Conservation (phyloP, 2,113 vertebrate species). For the Ranitomeya variabilis region DNA sequence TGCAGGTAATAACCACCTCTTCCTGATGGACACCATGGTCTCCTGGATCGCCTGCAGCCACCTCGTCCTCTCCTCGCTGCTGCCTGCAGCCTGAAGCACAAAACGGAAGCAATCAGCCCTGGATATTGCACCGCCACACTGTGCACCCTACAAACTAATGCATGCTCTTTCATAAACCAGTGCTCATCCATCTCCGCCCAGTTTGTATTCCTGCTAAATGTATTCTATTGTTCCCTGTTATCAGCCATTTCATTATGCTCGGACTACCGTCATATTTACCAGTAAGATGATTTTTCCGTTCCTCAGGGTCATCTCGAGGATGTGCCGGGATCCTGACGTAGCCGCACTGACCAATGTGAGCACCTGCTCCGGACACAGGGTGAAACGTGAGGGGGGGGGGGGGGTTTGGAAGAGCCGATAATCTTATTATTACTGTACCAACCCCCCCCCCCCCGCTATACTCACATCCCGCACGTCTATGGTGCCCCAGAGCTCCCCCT, state of each 20-base stretch:
- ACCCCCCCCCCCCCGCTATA: neutral
- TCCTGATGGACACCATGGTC: conserved; percentile 12
- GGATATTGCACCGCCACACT: too few species aligned
- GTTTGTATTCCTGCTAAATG: neutral
- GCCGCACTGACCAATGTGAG: neutral
- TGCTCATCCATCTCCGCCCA: too few species aligned
- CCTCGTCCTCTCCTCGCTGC: conserved; percentile 2
- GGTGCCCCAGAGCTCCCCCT: conserved; percentile 53
- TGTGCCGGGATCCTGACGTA: conserved; percentile 1
- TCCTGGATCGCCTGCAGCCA: conserved; percentile 44
- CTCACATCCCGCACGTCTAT: conserved; percentile 42
- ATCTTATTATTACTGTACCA: neutral
- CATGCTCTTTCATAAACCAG: too few species aligned
- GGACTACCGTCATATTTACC: neutral
- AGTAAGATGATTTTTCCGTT: conserved; percentile 42
- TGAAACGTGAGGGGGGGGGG: neutral
- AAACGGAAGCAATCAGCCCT: neutral
- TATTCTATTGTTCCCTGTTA: neutral
- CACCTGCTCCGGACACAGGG: neutral
- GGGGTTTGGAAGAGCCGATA: too few species aligned
- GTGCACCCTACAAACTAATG: too few species aligned
- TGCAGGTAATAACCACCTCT: conserved; percentile 1
- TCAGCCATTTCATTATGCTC: neutral
- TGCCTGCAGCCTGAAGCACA: conserved; percentile 23
- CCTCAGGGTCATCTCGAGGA: conserved; percentile 33